Evolutionary conservation across 2,797 vertebrate genomes (phyloP).

Genomic region (Ceryle rudis): DNA sequence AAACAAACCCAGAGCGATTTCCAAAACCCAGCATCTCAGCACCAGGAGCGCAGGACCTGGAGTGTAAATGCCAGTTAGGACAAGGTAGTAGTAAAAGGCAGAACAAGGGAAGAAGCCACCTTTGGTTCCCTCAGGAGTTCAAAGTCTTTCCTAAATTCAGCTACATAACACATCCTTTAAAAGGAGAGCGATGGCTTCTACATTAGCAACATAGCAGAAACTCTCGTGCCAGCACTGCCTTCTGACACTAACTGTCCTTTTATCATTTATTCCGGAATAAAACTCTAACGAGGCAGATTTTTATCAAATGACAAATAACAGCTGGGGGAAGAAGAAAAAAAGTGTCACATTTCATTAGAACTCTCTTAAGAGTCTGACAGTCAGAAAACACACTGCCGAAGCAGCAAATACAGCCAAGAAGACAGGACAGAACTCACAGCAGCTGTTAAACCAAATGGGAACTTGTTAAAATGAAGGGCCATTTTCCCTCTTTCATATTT

Average conservation of each 20-base stretch:
- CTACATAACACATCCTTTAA: background rate
- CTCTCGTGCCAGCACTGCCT: background rate
- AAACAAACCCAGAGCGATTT: background rate
- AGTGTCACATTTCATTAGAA: slow-evolving; percentile 45
- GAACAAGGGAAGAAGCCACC: background rate
- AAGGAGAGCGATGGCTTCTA: background rate
- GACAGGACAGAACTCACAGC: slow-evolving; percentile 27
- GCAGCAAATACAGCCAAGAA: slow-evolving; percentile 24
- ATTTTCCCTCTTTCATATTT: slow-evolving; percentile 31
- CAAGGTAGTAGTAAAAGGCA: background rate
- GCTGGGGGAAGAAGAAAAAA: slow-evolving; percentile 39
- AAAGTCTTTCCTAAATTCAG: slow-evolving; percentile 19
- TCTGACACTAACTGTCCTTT: slow-evolving; percentile 22
- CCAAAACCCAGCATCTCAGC: background rate
- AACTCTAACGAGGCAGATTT: slow-evolving; percentile 17
- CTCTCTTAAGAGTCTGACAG: slow-evolving; percentile 43
- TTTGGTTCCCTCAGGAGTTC: slow-evolving; percentile 1
- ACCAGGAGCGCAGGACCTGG: background rate
- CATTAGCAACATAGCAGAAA: background rate
- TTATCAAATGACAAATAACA: slow-evolving; percentile 58
- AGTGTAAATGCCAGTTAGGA: background rate
- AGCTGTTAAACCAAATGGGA: slow-evolving; percentile 57
- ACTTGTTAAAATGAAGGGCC: slow-evolving; percentile 42
- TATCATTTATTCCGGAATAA: slow-evolving; percentile 31
- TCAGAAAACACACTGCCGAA: slow-evolving; percentile 14